Conservation (phyloP, 2,888 invertebrate genomes). For the Geophilus truncorum region DNA sequence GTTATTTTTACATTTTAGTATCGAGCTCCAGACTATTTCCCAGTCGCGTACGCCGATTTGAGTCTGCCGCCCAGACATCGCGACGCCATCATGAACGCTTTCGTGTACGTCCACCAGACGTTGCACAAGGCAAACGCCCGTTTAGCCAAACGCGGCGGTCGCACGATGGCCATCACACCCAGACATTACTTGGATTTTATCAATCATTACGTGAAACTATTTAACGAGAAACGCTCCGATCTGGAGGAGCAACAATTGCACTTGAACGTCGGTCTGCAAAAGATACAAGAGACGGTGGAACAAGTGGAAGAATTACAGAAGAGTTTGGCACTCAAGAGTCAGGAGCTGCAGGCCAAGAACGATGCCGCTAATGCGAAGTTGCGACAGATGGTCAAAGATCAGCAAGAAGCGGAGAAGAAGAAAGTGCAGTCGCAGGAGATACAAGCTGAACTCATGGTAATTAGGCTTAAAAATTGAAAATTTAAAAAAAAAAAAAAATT, state of each 20-base stretch:
- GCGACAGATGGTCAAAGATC: conserved; percentile 98
- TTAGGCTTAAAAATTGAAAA: too few relatives aligned
- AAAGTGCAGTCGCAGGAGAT: conserved; percentile 97
- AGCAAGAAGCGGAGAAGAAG: conserved; percentile 98
- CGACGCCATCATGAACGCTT: conserved; percentile 97
- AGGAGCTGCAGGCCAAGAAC: conserved; percentile 82
- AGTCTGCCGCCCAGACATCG: conserved; percentile 74
- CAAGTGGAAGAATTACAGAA: conserved; percentile 99
- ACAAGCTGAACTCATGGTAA: conserved; percentile 68
- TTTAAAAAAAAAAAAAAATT: neutral
- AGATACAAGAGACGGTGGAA: conserved; percentile 98
- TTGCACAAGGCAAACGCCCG: conserved; percentile 89
- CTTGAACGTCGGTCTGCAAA: conserved; percentile 95
- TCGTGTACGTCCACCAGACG: conserved; percentile 97
- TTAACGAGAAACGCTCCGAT: conserved; percentile 95
- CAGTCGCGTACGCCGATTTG: conserved; percentile 63
- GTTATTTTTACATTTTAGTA: conserved; percentile 53
- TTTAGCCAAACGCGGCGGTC: conserved; percentile 82
- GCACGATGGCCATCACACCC: conserved; percentile 97
- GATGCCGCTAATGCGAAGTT: conserved; percentile 99
- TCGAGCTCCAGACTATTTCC: conserved; percentile 83
- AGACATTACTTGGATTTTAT: conserved; percentile 70
- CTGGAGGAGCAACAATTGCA: conserved; percentile 98
- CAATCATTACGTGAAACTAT: conserved; percentile 95
- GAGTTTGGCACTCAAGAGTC: conserved; percentile 90